phyloP scores from a whole-genome alignment of 2,888 invertebrate species.

The Lasius platythorax region DNA sequence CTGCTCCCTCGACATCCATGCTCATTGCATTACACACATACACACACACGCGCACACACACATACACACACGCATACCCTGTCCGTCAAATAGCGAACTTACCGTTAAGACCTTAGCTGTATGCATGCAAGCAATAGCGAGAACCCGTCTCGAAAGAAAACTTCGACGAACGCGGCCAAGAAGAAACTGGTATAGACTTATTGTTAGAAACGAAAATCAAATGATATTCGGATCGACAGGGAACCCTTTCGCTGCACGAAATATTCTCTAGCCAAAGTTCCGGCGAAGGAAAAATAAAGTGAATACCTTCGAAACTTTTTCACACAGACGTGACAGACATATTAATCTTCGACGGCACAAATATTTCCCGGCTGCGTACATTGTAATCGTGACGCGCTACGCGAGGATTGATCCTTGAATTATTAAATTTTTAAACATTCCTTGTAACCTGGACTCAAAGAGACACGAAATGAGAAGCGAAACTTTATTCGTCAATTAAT shows the following conservation, averaged over 20 bases:
- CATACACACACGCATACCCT: background rate
- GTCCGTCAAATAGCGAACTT: slow-evolving; percentile 36
- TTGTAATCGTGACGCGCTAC: background rate
- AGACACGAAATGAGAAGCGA: background rate
- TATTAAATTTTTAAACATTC: slow-evolving; percentile 9
- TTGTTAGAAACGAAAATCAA: slow-evolving; percentile 14
- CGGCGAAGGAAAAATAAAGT: background rate
- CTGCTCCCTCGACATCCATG: background rate
- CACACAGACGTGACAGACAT: background rate
- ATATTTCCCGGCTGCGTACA: background rate
- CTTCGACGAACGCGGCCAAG: slow-evolving; percentile 5
- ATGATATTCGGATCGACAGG: background rate
- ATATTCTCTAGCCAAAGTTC: background rate
- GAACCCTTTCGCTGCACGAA: slow-evolving; percentile 17
- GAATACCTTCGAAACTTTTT: background rate
- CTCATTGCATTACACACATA: slow-evolving; percentile 36
- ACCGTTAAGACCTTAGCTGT: slow-evolving; percentile 32
- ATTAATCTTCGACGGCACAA: slow-evolving; percentile 10
- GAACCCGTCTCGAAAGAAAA: background rate
- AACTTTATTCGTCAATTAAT: slow-evolving; percentile 31
- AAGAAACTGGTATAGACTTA: background rate
- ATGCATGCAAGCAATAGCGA: slow-evolving; percentile 33
- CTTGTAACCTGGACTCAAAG: background rate
- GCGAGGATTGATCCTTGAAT: background rate
- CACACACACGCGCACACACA: background rate